These are phyloP conservation scores for Anhinga rufa DNA, from an alignment of 2,113 vertebrate species.

Conservation along the genomic window DNA sequence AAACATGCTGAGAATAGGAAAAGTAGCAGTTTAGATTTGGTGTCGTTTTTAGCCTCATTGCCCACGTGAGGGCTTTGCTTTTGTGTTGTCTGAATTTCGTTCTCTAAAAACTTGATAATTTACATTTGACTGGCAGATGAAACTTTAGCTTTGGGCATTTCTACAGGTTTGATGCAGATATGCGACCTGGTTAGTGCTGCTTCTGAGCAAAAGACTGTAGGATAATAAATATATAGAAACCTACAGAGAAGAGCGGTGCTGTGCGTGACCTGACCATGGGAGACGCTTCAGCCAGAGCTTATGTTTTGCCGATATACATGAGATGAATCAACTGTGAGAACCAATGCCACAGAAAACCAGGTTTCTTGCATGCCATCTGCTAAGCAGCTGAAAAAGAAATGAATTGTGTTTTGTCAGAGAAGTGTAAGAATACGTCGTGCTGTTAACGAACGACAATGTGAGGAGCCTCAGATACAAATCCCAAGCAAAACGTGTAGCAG, in stretches of 20 bases:
- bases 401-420: background rate
- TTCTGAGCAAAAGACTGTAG: background rate
- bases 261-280: background rate
- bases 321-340: background rate
- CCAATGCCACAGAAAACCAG: background rate
- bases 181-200: background rate
- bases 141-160: background rate
- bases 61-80: background rate
- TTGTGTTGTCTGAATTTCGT: background rate
- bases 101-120: background rate
- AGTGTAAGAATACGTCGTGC: background rate
- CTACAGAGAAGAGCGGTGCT: background rate
- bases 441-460: rapidly evolving
- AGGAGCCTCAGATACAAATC: background rate
- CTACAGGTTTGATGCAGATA: background rate
- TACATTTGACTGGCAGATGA: background rate
- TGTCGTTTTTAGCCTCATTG: background rate
- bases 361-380: background rate
- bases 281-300: background rate
- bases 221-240: background rate
- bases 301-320: background rate
- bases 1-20: background rate
- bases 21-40: background rate
- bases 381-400: background rate
- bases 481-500: background rate